These are phyloP conservation scores for Anticlea derivata DNA, from an alignment of 2,888 invertebrate genomes.

Conservation along the genomic window DNA sequence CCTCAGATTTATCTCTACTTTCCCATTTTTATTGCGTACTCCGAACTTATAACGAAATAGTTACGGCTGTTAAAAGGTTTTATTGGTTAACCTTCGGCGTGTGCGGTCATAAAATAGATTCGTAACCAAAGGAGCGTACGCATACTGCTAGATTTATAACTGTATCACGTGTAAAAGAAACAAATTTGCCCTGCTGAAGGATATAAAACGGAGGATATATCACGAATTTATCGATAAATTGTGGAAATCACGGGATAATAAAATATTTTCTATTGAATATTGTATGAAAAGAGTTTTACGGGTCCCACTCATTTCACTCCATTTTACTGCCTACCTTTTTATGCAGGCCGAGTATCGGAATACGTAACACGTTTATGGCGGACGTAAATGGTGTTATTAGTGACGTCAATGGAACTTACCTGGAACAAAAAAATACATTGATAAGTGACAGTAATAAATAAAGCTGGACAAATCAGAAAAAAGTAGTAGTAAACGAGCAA, in stretches of 20 bases:
- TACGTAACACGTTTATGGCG: slow-evolving; percentile 51
- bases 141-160: slow-evolving; percentile 77
- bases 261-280: slow-evolving; percentile 82
- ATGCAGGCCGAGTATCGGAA: slow-evolving; percentile 63
- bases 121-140: slow-evolving; percentile 78
- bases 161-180: slow-evolving; percentile 78
- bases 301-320: slow-evolving; percentile 74
- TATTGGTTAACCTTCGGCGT: slow-evolving; percentile 83
- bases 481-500: too few species aligned
- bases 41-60: slow-evolving; percentile 83
- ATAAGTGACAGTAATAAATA: slow-evolving; percentile 7
- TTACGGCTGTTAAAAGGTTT: slow-evolving; percentile 83
- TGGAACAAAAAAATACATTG: slow-evolving; percentile 47
- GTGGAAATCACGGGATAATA: slow-evolving; percentile 81
- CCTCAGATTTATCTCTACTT: slow-evolving; percentile 78
- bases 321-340: slow-evolving; percentile 76
- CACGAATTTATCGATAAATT: slow-evolving; percentile 79
- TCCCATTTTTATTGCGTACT: slow-evolving; percentile 81
- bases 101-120: slow-evolving; percentile 81
- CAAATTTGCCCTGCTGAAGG: slow-evolving; percentile 76
- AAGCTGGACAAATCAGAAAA: slow-evolving; percentile 1
- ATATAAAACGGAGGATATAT: slow-evolving; percentile 78
- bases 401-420: slow-evolving; percentile 57
- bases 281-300: slow-evolving; percentile 80
- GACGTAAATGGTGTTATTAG: slow-evolving; percentile 51